These are phyloP conservation scores for Argopecten irradians DNA, from an alignment of 1,140 invertebrate species.

Conservation along the genomic window DNA sequence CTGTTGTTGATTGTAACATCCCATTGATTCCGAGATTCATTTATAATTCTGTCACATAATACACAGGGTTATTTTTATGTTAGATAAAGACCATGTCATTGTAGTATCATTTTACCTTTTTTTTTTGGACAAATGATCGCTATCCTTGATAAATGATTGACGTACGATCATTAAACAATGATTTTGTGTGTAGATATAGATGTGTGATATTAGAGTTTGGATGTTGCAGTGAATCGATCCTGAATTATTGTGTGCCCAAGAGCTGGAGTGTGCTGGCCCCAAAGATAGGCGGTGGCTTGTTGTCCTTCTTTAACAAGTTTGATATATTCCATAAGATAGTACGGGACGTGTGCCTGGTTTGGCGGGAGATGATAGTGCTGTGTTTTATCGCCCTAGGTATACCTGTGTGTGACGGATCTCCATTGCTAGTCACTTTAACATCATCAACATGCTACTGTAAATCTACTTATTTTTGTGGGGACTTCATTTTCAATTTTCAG, in stretches of 20 bases:
- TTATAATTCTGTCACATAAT: no score
- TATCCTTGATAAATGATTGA: no score
- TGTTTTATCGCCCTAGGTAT: slow-evolving; percentile 88
- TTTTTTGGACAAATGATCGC: no score
- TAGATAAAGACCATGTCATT: no score
- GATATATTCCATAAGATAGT: slow-evolving; percentile 91
- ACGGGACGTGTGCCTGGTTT: slow-evolving; percentile 90
- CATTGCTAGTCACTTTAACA: slow-evolving; percentile 23
- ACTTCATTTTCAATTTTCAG: no score
- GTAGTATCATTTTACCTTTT: no score
- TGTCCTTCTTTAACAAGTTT: slow-evolving; percentile 90
- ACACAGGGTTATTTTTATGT: no score
- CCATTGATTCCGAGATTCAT: no score
- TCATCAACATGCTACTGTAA: neutral
- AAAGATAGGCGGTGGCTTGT: slow-evolving; percentile 77
- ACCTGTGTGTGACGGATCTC: slow-evolving; percentile 20
- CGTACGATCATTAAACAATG: no score
- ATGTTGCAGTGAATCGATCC: slow-evolving; percentile 79
- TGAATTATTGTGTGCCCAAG: slow-evolving; percentile 92
- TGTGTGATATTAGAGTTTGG: slow-evolving; percentile 28
- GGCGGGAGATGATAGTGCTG: slow-evolving; percentile 86
- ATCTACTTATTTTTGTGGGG: neutral
- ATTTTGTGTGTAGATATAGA: neutral
- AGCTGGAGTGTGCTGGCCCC: slow-evolving; percentile 73
- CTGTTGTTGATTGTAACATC: no score